Conservation (phyloP, 1,140 invertebrate species). For the Heliconius eleuchia region DNA sequence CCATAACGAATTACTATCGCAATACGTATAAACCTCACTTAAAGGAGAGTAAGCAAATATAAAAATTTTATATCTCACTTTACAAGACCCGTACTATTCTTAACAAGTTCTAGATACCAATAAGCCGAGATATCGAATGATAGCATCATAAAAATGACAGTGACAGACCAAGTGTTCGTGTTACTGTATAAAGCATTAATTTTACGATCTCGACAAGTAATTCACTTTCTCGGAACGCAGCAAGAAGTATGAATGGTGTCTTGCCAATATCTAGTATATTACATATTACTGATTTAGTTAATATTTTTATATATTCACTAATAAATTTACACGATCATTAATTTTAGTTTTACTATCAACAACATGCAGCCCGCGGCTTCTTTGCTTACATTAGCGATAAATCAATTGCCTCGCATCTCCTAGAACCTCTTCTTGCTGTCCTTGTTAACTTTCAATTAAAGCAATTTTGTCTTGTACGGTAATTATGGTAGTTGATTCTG, state of each 20-base stretch:
- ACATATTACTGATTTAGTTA: conserved; percentile 59
- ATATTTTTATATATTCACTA: conserved; percentile 66
- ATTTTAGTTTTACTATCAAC: conserved; percentile 73
- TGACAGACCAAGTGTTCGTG: conserved; percentile 62
- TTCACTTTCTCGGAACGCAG: conserved; percentile 73
- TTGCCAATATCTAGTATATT: conserved; percentile 42
- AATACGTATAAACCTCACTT: background rate
- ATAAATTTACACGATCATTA: conserved; percentile 76
- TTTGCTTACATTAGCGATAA: conserved; percentile 53
- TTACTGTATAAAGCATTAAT: conserved; percentile 71
- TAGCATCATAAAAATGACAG: conserved; percentile 72
- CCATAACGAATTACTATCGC: background rate
- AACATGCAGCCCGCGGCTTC: conserved; percentile 52
- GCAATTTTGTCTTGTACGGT: conserved; percentile 33
- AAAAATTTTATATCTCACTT: conserved; percentile 40
- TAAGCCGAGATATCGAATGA: conserved; percentile 56
- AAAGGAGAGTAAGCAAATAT: conserved; percentile 21
- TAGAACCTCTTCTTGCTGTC: conserved; percentile 38
- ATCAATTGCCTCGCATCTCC: conserved; percentile 49
- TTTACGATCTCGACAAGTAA: conserved; percentile 69
- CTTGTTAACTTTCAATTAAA: conserved; percentile 44
- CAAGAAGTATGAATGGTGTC: conserved; percentile 65
- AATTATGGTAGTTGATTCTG: conserved; percentile 34
- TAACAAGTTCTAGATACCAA: conserved; percentile 40
- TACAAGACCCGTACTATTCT: conserved; percentile 33